Base-by-base conservation (phyloP, 2,113 vertebrate species). In the Pseudorhombus dupliciocellatus region DNA sequence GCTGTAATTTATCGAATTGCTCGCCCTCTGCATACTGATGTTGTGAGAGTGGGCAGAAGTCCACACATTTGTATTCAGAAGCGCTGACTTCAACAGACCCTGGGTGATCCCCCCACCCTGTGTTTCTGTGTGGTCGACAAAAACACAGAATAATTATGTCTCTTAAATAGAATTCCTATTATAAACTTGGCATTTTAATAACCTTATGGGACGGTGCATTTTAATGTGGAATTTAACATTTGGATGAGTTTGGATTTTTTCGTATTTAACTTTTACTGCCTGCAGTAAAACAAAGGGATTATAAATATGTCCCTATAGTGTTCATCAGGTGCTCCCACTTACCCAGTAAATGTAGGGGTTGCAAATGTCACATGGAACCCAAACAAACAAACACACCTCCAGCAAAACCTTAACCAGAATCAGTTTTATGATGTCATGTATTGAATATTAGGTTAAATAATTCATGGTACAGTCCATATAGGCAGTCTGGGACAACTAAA, bases 161-260 rank as follows among this genome's bases (percentile, higher is more conserved):
- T 24, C 26, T 63, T 61, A 40, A 73, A 57, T 16, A 7, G 4
- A 51, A 22, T 21, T 12, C 40, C 64, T 66, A 31, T 64, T 70
- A 50, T 62, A 34, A 4, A 70, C 53, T 46, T 70, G 25, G 28
- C 51, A 64, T 76, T 85, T 77, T 53, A 52, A 69, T 54, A 61
- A 57, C 44, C 50, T 1, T 31, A 48, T 60, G 5, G 54, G 57
- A 6, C 25, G 42, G 26, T 62, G 51, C 40, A 81, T 81, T 73
- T 73, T 53, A 78, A 77, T 72, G 62, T 64, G 46, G 69, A 79
- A 66, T 70, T 44, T 58, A 67, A 59, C 75, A 83, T 72, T 75
- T 75, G 62, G 26, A 22, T 63, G 62, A 68, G 62, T 77, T 72
- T 67, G 53, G 68, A 56, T 76, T 64, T 69, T 70, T 70, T 74